A percentile compares a stretch with the other conserved stretches of the same genome.
These are phyloP conservation scores for Gasterosteus aculeatus DNA, from an alignment of 2,113 vertebrate genomes.

Conservation along the genomic window DNA sequence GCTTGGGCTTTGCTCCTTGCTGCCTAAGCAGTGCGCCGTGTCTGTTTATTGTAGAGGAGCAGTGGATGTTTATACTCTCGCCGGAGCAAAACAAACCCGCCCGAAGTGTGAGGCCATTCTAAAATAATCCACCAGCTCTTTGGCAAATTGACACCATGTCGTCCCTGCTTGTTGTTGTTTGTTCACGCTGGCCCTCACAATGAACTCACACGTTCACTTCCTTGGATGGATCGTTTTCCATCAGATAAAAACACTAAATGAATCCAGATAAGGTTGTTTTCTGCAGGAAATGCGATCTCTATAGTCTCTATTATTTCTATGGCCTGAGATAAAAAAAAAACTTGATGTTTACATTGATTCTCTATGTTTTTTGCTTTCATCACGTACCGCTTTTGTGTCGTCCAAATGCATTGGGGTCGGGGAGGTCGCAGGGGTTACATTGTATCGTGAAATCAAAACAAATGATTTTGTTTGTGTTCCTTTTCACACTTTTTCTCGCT, in stretches of 20 bases:
- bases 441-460: slow-evolving; percentile 60
- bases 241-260: background rate
- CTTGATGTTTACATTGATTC: background rate
- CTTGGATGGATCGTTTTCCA: slow-evolving; percentile 15
- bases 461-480: slow-evolving; percentile 43
- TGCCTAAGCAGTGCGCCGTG: slow-evolving; percentile 22
- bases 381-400: slow-evolving; percentile 2
- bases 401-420: slow-evolving; percentile 13
- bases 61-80: slow-evolving; percentile 64
- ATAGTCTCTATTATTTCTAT: background rate
- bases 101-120: slow-evolving; percentile 69
- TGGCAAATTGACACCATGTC: slow-evolving; percentile 36
- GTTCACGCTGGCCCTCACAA: slow-evolving; percentile 34
- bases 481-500: slow-evolving; percentile 46
- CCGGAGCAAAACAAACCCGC: slow-evolving; percentile 67
- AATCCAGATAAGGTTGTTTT: background rate
- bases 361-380: background rate
- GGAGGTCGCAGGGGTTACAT: slow-evolving; percentile 27
- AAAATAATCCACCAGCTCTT: slow-evolving; percentile 60
- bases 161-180: slow-evolving; percentile 38
- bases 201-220: slow-evolving; percentile 4
- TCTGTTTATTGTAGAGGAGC: slow-evolving; percentile 74
- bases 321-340: background rate
- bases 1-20: slow-evolving; percentile 12
- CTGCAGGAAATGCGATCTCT: background rate